Base-by-base conservation (phyloP, 2,797 vertebrate species). In the Perodicticus potto region DNA sequence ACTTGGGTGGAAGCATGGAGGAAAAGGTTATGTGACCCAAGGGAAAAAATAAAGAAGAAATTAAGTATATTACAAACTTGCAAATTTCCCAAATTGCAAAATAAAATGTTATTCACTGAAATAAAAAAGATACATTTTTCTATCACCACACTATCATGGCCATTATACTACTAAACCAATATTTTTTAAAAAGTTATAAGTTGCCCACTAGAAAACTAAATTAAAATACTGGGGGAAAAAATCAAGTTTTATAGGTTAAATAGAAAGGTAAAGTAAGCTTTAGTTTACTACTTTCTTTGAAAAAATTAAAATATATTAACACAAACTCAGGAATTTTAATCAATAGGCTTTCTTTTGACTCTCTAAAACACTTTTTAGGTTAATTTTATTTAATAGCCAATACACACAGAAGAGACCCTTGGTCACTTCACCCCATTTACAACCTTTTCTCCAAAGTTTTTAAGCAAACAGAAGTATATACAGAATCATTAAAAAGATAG, bases 31-130 rank as follows among this genome's bases (percentile, higher is more conserved):
- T 43, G 17, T 3, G 40, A 82, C 37, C 5, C 63, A 7, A 55
- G 5, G 12, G 12, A 65, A 16, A 43, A 37, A 86, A 23, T 43
- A 72, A 67, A 57, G 29, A 81, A 76, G 34, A 25, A 87, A 80
- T 53, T 17, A 70, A 73, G 5, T 74, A 9, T 27, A 74, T 5
- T 25, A 40, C 27, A 63, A 37, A 92, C 57, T 25, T 81, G 85
- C 86, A 76, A 69, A 92, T 69, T 89, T 92, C 34, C 59, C 12
- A 63, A 95, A 94, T 17, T 69, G 59, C 3, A 85, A 49, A 67
- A 45, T 61, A 90, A 83, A 95, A 74, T 45, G 63, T 25, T 80
- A 85, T 69, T 74, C 49, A 84, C 67, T 59, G 74, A 89, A 91
- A 93, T 22, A 61, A 17, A 53, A 63, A 88, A 69, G 13, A 91